Evolutionary conservation across 1,140 invertebrate species (phyloP), one percentile per base, ranked within the genome.

Genomic region (Drosophila murphyi): DNA sequence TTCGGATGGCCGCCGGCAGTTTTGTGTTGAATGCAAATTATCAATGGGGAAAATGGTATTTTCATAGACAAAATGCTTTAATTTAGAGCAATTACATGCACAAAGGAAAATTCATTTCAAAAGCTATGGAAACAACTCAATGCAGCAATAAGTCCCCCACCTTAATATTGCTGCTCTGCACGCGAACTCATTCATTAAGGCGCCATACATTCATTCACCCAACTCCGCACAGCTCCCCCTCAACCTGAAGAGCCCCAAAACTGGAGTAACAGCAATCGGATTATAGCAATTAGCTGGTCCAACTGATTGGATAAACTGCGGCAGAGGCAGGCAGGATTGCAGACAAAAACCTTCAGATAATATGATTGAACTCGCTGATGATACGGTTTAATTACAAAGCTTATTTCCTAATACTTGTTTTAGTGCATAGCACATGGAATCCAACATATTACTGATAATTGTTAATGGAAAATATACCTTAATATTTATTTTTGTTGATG

Each of bases 121-220:
- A 48, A 45, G 34, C 12, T 20, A 39, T 39, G 51, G n/a, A 7
- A 8, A 61, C 3, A 61, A 12, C 59, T 20, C 32, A 61, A 50
- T 55, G 50, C 51, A 67, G 47, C 7, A 59, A 39, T 34, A 20
- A 50, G 39, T 35, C 50, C 47, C 60, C 64, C 67, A 83, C 20
- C 20, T 20, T 20, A 20, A 20, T 20, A 80, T 80, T 73, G 65
- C 64, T 69, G 74, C 65, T 87, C 70, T 50, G 70, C 78, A 81
- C 64, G 81, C 76, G 67, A 81, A 71, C 70, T 74, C 56, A 82
- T 82, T 86, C 68, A 85, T 65, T 86, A 70, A 31, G 56, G 47
- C 63, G 64, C 77, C 67, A 62, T 76, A 68, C 76, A 71, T 62
- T 60, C 57, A 69, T 41, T 55, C 35, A 55, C 7, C 45, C n/a